Evolutionary conservation across 2,797 vertebrate species (phyloP), one percentile per base, ranked within the genome.

Genomic region (Hemibagrus guttatus): DNA sequence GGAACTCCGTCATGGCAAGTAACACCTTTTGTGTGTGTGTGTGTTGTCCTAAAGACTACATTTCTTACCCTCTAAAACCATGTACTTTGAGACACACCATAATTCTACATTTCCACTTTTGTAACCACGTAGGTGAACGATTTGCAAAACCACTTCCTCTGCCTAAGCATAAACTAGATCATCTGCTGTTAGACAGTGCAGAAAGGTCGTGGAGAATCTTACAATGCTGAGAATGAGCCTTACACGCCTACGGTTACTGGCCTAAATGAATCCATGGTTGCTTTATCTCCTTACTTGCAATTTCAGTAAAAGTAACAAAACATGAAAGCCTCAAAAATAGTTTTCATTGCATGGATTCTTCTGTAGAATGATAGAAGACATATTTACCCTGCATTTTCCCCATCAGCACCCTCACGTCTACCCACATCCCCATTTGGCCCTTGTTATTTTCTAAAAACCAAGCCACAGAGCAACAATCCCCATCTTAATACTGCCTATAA

Each of bases 91-190:
- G 56, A 88, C 42, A 26, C 61, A 80, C 72, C 78, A 79, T 28
- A 79, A 63, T 66, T 49, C 4, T 42, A 35, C 84, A 83, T 79
- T 72, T 89, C 85, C 84, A 39, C 78, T 87, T 86, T 86, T 87
- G 19, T 72, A 86, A 83, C 87, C 87, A 76, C 87, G 64, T 83
- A 87, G 85, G 88, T 89, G 76, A 81, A 35, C 68, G 13, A 84
- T 87, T 28, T 42, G 68, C 82, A 84, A 87, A 86, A 87, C 85
- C 85, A 81, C 82, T 89, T 89, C 88, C 88, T 69, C 78, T 89
- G 82, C 42, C 26, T 66, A 76, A 75, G 54, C 31, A 59, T 79
- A 83, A 83, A 86, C 84, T 63, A 76, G 39, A 61, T 58, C 84
- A 83, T 68, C 63, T 1, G 2, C 58, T 81, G 16, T 72, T 49